Conservation (phyloP, 2,113 vertebrate genomes). For the Ammodytes dubius region DNA sequence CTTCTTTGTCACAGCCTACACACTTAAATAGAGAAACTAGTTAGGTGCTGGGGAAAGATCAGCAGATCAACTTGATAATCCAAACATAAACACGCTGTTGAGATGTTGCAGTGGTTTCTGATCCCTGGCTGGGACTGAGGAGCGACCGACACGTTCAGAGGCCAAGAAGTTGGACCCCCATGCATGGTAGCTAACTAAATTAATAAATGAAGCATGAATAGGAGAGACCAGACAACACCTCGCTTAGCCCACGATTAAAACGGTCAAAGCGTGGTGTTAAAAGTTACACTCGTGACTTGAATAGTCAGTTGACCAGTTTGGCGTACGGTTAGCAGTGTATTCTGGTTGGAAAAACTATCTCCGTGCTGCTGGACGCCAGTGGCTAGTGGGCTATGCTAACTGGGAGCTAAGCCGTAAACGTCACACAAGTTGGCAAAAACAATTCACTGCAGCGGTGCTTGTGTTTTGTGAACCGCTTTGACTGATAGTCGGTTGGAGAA, state of each 20-base stretch:
- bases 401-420: slow-evolving; percentile 53
- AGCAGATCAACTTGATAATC: background rate
- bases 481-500: accelerated
- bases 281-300: accelerated
- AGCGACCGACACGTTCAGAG: slow-evolving; percentile 45
- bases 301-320: background rate
- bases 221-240: background rate
- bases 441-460: background rate
- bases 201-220: slow-evolving; percentile 62
- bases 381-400: slow-evolving; percentile 72
- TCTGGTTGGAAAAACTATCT: slow-evolving; percentile 23
- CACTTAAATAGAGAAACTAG: too few relatives aligned
- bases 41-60: background rate
- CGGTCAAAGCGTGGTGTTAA: background rate
- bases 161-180: slow-evolving; percentile 60
- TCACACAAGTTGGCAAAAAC: background rate
- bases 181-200: slow-evolving; percentile 67
- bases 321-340: background rate
- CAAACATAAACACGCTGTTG: background rate
- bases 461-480: background rate
- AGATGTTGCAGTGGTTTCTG: background rate
- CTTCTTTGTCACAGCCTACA: background rate
- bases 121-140: background rate
- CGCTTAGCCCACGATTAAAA: background rate
- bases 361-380: slow-evolving; percentile 30